Percentiles rank a stretch among this genome's conserved stretches.
Conservation (phyloP, 2,888 invertebrate genomes). For the Papilio gigon region DNA sequence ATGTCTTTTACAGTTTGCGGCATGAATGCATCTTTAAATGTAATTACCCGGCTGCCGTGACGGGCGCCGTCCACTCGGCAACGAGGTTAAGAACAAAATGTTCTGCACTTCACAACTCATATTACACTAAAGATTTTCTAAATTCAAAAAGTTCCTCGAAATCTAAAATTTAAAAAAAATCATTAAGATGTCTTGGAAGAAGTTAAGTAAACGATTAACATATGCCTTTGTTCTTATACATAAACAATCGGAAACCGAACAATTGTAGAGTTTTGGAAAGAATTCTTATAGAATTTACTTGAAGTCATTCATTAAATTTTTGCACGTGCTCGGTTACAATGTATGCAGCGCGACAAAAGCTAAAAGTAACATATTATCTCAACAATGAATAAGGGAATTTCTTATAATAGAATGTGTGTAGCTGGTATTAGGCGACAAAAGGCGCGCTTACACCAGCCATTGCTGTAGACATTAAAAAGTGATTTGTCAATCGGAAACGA, state of each 20-base stretch:
- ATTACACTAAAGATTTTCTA: background rate
- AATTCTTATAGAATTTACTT: conserved; percentile 14
- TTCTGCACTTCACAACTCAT: background rate
- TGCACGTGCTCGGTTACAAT: conserved; percentile 19
- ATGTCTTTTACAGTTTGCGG: too few species aligned
- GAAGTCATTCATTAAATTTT: background rate
- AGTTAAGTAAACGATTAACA: too few species aligned
- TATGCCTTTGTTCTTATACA: too few species aligned
- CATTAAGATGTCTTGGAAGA: too few species aligned
- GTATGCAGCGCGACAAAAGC: conserved; percentile 20
- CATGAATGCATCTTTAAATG: conserved; percentile 5
- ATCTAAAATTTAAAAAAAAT: too few species aligned
- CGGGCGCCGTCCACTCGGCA: background rate
- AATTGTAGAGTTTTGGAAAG: conserved; percentile 14
- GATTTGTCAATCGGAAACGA: conserved; percentile 28
- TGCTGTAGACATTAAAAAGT: conserved; percentile 23
- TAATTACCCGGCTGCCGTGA: conserved; percentile 3
- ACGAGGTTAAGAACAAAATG: conserved; percentile 26
- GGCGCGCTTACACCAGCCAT: background rate
- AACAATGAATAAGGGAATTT: background rate
- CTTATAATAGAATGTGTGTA: too few species aligned
- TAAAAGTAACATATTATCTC: conserved; percentile 1
- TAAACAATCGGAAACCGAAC: too few species aligned
- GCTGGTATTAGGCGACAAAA: conserved; percentile 10
- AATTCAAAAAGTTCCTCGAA: too few species aligned